phyloP scores from a whole-genome alignment of 2,888 invertebrate species.

The Ormyrus pomaceus region DNA sequence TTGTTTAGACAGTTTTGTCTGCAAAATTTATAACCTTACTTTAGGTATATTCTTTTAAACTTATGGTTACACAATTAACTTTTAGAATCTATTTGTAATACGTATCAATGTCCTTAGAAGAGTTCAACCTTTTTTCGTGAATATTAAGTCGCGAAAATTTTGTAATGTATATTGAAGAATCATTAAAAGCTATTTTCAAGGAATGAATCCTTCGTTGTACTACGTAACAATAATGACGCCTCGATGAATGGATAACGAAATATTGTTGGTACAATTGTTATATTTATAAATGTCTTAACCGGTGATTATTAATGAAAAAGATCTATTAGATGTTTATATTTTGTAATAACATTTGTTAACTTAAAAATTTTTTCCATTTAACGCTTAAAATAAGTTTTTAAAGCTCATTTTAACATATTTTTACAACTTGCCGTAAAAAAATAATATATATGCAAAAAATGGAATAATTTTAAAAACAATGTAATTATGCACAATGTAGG shows the following conservation, averaged over 20 bases:
- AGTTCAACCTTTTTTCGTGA: too few species aligned
- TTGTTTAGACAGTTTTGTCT: neutral
- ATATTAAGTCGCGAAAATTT: neutral
- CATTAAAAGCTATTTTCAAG: constrained; percentile 25
- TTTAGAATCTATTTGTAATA: neutral
- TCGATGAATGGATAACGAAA: constrained; percentile 46
- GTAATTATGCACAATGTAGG: constrained; percentile 45
- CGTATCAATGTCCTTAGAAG: neutral
- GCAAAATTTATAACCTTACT: neutral
- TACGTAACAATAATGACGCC: constrained; percentile 39
- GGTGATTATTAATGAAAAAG: constrained; percentile 53
- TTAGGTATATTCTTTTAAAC: neutral
- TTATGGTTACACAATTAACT: constrained; percentile 1
- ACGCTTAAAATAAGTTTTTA: constrained; percentile 62
- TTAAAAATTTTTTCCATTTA: constrained; percentile 57
- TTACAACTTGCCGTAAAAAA: constrained; percentile 55
- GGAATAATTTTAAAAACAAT: constrained; percentile 41
- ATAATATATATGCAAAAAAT: constrained; percentile 43
- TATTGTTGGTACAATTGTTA: constrained; percentile 57
- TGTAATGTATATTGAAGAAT: constrained; percentile 28
- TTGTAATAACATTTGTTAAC: constrained; percentile 57
- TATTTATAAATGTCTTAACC: constrained; percentile 57
- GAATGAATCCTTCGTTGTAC: constrained; percentile 36
- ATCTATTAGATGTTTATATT: constrained; percentile 57
- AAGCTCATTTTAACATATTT: constrained; percentile 57